A percentile compares a stretch with the other conserved stretches of the same genome.
Evolutionary conservation across 2,888 invertebrate genomes (phyloP).

Genomic region (Carcina quercana): DNA sequence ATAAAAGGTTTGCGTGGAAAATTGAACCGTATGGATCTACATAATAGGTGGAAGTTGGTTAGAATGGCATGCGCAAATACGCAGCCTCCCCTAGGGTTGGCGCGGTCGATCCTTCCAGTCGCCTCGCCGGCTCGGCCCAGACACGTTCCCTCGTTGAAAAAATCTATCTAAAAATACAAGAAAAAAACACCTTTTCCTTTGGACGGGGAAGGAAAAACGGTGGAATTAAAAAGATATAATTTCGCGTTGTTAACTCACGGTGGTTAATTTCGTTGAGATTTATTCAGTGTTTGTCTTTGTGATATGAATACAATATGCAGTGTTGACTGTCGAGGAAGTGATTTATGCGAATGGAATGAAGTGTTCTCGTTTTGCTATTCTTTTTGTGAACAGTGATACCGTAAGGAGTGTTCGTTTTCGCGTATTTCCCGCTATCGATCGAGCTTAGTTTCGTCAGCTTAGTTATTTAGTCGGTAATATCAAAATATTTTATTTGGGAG

Average conservation of each 20-base stretch:
- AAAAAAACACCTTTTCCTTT: conserved; percentile 60
- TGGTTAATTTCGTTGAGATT: conserved; percentile 61
- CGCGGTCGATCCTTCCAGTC: conserved; percentile 71
- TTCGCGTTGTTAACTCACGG: conserved; percentile 61
- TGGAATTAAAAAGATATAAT: conserved; percentile 35
- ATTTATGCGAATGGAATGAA: conserved; percentile 20
- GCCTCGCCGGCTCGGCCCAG: conserved; percentile 65
- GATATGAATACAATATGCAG: conserved; percentile 18
- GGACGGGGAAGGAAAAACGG: conserved; percentile 47
- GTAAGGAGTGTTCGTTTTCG: conserved; percentile 22
- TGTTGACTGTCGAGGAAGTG: conserved; percentile 23
- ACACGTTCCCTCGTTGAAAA: conserved; percentile 45
- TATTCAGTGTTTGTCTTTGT: conserved; percentile 25
- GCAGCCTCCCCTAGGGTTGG: conserved; percentile 69
- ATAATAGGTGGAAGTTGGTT: conserved; percentile 26
- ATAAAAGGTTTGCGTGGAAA: conserved; percentile 26
- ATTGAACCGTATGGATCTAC: conserved; percentile 28
- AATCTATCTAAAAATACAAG: conserved; percentile 33
- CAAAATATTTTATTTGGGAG: conserved; percentile 36
- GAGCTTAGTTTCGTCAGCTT: conserved; percentile 49
- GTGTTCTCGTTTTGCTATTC: conserved; percentile 10
- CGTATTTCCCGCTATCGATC: conserved; percentile 36
- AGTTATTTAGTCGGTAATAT: conserved; percentile 30
- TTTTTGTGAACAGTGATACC: not conserved
- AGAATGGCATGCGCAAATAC: conserved; percentile 42